Conservation (phyloP, 2,797 vertebrate genomes). For the Cuniculus paca region DNA sequence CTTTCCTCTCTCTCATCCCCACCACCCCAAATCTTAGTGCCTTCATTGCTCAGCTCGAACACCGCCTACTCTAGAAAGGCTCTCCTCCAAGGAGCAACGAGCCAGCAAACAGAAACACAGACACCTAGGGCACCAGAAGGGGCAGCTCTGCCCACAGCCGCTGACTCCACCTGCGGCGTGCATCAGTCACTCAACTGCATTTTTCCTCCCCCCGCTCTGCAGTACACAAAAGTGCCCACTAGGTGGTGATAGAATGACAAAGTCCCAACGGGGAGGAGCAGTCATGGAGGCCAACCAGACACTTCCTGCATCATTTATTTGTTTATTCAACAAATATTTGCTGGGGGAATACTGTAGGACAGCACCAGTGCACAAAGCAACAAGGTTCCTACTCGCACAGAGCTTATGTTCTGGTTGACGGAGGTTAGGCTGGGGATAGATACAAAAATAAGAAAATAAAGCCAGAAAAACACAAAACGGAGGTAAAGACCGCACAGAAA, state of each 20-base stretch:
- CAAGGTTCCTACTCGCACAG: background rate
- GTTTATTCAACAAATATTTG: background rate
- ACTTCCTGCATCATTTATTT: background rate
- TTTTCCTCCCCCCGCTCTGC: conserved; percentile 59
- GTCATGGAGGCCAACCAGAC: background rate
- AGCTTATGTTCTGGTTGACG: background rate
- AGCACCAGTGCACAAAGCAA: background rate
- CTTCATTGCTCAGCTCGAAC: background rate
- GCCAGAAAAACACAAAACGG: background rate
- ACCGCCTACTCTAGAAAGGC: conserved; percentile 14
- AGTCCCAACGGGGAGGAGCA: background rate
- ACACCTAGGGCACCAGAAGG: background rate
- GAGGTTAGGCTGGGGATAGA: background rate
- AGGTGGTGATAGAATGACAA: conserved; percentile 74
- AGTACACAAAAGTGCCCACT: conserved; percentile 74
- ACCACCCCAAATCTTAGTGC: background rate
- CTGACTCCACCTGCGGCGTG: background rate
- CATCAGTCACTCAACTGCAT: rapidly evolving
- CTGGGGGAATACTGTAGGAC: background rate
- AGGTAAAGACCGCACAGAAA: background rate
- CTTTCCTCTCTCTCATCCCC: background rate
- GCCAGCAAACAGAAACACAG: background rate
- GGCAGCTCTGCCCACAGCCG: background rate
- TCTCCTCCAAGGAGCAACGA: background rate
- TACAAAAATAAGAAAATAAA: background rate